Evolutionary conservation across 1,140 invertebrate genomes (phyloP), one percentile per base, ranked within the genome.

Genomic region (Microplitis mediator): DNA sequence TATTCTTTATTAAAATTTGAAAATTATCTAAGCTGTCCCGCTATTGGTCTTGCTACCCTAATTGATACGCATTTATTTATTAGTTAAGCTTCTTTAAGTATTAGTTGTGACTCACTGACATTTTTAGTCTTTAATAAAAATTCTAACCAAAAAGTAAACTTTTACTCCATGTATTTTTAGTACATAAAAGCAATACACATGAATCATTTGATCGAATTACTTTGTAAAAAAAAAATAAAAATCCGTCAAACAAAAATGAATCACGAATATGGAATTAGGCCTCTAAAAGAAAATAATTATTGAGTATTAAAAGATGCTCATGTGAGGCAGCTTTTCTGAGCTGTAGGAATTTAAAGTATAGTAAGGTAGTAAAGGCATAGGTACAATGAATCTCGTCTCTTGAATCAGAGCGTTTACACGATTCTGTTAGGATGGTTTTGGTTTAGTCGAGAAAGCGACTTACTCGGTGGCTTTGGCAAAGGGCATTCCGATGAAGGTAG

Each of bases 391-490:
- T 78, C 74, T 54, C 72, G 78, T 81, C 81, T 82, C 83, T 84
- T 82, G 76, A 82, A 83, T 80, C 79, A 81, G 80, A 78, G 74
- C 76, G 14, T 77, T 69, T 76, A 78, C 68, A 71, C 73, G 14
- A 71, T 75, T 70, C 54, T 69, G 62, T 34, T 9, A 13, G 11
- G 11, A 71, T 67, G 71, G 68, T 69, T 73, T 73, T 71, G 58
- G 72, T 52, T 84, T 86, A 78, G 79, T 85, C 81, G 79, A 85
- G 80, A 81, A 83, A 84, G 16, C 87, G 89, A 96, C 96, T 97
- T 96, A 99, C 97, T 98, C 96, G 87, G 97, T 96, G 81, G 97
- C 97, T 88, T 97, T 94, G 83, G 94, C 95, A 92, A 99, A 99
- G 79, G 95, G 95, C 93, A 99, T 96, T 88, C 96, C 96, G 88